Conservation (phyloP, 2,888 invertebrate species). For the Perithous albicinctus region DNA sequence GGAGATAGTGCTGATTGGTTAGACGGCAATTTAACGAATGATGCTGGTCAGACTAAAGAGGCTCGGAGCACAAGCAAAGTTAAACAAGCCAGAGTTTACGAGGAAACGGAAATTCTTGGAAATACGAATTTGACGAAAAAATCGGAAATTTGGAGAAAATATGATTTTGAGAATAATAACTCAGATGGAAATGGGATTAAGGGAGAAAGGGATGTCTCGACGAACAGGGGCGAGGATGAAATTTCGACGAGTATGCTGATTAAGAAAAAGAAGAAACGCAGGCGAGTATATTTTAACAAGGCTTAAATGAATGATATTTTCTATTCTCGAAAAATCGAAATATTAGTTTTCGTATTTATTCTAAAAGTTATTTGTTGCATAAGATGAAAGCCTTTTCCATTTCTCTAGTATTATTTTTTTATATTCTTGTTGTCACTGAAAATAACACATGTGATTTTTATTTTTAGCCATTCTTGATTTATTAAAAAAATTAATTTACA, state of each 20-base stretch:
- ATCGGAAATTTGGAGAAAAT: conserved; percentile 43
- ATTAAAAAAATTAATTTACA: too few species aligned
- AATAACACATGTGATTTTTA: too few species aligned
- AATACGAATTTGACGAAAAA: conserved; percentile 23
- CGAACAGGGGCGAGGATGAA: conserved; percentile 58
- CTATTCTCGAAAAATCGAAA: too few species aligned
- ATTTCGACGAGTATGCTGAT: conserved; percentile 48
- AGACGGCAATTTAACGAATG: conserved; percentile 59
- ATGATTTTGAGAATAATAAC: conserved; percentile 37
- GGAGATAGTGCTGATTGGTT: conserved; percentile 68
- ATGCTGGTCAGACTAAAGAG: conserved; percentile 27
- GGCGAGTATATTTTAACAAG: conserved; percentile 69
- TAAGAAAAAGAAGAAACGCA: conserved; percentile 75
- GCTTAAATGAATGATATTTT: too few species aligned
- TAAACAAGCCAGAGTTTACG: conserved; percentile 54
- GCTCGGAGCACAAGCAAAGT: conserved; percentile 31
- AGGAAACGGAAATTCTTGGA: conserved; percentile 52
- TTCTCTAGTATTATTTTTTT: too few species aligned
- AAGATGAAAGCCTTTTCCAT: too few species aligned
- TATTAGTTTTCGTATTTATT: too few species aligned
- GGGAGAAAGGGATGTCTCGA: conserved; percentile 19
- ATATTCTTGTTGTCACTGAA: too few species aligned
- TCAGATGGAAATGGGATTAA: not conserved
- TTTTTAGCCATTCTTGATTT: too few species aligned
- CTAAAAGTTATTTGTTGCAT: too few species aligned